Evolutionary conservation across 2,797 vertebrate species (phyloP).

Genomic region (Lutra lutra): DNA sequence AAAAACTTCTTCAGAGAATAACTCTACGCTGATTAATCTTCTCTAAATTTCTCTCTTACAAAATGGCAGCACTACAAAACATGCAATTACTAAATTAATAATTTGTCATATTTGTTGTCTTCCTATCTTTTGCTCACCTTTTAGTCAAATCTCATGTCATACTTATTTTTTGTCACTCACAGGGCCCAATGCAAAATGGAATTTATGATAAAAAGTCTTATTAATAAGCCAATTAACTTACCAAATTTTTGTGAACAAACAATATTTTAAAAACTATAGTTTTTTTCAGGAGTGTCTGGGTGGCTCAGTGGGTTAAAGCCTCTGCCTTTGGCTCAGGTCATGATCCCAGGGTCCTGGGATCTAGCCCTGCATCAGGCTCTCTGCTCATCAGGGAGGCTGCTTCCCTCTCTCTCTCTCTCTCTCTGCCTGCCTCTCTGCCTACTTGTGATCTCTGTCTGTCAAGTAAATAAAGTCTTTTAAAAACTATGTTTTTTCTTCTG

Average conservation of each 20-base stretch:
- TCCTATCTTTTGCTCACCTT: background rate
- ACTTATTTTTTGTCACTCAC: background rate
- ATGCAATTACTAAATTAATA: background rate
- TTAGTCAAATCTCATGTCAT: background rate
- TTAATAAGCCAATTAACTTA: background rate
- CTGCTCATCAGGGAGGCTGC: no score
- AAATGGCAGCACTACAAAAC: background rate
- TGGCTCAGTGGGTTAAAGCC: no score
- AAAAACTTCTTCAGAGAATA: background rate
- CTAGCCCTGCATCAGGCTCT: no score
- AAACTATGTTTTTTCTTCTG: background rate
- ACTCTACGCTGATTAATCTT: background rate
- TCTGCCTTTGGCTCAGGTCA: no score
- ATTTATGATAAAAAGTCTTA: background rate
- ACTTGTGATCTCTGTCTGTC: no score
- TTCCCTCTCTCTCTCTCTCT: no score
- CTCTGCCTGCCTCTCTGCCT: no score
- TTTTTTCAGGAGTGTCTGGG: background rate
- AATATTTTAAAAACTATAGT: background rate
- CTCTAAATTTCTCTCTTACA: background rate
- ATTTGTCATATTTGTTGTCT: background rate
- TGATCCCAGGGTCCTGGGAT: no score
- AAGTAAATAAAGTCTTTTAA: no score
- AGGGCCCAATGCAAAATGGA: background rate
- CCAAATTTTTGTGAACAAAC: background rate